A percentile compares a stretch with the other conserved stretches of the same genome.
phyloP scores from a whole-genome alignment of 2,888 invertebrate species.

The Cerastis leucographa region DNA sequence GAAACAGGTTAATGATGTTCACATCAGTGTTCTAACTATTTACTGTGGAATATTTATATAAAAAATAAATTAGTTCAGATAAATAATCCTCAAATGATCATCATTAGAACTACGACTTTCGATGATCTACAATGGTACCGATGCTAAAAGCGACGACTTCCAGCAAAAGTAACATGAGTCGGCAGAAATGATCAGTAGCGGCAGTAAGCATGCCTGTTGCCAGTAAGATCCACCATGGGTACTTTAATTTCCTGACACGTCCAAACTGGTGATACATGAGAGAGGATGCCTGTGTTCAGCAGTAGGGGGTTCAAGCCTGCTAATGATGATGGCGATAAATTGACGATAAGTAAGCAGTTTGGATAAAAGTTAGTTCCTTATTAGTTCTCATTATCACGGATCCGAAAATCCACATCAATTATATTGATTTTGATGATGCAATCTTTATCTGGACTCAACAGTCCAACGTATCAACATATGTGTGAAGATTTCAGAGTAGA shows the following conservation, averaged over 20 bases:
- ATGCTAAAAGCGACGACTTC: background rate
- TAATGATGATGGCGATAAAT: background rate
- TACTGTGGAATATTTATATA: background rate
- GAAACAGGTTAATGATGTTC: slow-evolving; percentile 52
- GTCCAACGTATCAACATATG: too few relatives aligned
- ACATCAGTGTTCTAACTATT: slow-evolving; percentile 5
- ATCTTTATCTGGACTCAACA: background rate
- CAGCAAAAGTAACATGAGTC: slow-evolving; percentile 5
- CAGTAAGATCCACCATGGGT: background rate
- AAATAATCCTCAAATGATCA: background rate
- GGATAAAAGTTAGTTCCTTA: background rate
- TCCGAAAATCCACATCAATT: background rate
- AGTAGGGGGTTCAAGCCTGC: background rate
- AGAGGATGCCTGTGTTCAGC: background rate
- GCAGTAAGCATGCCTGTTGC: background rate
- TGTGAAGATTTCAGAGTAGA: background rate
- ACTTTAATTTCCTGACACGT: background rate
- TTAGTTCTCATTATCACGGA: background rate
- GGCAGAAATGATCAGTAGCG: background rate
- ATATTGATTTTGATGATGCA: background rate
- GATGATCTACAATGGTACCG: background rate
- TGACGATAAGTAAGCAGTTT: background rate
- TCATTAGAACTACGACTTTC: background rate
- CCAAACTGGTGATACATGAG: background rate
- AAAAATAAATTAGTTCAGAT: background rate